A percentile compares a stretch with the other conserved stretches of the same genome.
These are phyloP conservation scores for Clarias macrocephalus DNA, from an alignment of 2,113 vertebrate genomes.

Conservation along the genomic window DNA sequence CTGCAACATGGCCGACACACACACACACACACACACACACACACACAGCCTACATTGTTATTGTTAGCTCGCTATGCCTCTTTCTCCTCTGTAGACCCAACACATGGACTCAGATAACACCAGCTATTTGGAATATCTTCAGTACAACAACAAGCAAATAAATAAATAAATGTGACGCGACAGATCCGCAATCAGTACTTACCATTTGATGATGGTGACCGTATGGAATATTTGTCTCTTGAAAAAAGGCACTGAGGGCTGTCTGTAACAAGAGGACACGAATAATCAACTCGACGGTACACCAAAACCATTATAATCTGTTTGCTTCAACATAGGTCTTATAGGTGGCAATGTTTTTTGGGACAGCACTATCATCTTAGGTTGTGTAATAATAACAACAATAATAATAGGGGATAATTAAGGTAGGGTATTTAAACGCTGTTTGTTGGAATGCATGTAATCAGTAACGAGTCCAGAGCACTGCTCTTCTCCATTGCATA, in stretches of 20 bases:
- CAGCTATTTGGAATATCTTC: not conserved
- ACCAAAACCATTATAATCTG: not conserved
- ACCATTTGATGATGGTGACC: slow-evolving; percentile 99
- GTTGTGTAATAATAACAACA: not conserved
- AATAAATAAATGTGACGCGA: not conserved
- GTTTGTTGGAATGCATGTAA: slow-evolving; percentile 44
- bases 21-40: slow-evolving; percentile 53
- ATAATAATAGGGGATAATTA: not conserved
- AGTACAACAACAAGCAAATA: not conserved
- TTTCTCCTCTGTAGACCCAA: slow-evolving; percentile 46
- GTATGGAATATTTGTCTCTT: slow-evolving; percentile 96
- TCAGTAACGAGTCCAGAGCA: slow-evolving; percentile 33
- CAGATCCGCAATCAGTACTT: slow-evolving; percentile 65
- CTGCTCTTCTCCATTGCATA: slow-evolving; percentile 68
- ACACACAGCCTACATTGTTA: slow-evolving; percentile 70
- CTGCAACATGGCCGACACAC: slow-evolving; percentile 80
- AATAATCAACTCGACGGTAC: not conserved
- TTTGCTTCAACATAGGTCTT: not conserved
- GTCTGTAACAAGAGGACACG: slow-evolving; percentile 75
- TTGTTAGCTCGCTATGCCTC: slow-evolving; percentile 69
- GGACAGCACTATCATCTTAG: not conserved
- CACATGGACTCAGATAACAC: not conserved
- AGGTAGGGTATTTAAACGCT: not conserved
- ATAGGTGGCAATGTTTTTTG: not conserved
- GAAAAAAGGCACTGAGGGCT: slow-evolving; percentile 97